Conservation (phyloP, 1,140 invertebrate species). For the Leptonema lineaticorne region DNA sequence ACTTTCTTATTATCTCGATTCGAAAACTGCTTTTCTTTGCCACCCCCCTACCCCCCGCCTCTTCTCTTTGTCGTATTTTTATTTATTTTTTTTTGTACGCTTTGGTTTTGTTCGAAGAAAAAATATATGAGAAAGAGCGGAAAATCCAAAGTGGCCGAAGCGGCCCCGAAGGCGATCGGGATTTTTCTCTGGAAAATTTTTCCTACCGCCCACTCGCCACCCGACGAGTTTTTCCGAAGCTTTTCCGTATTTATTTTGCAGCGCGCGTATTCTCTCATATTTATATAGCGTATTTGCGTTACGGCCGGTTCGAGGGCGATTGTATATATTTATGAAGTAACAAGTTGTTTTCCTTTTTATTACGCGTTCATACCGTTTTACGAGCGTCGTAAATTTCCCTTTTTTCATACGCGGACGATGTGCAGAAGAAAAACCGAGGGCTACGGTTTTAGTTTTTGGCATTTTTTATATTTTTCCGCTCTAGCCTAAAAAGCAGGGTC, state of each 20-base stretch:
- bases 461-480: too few species aligned
- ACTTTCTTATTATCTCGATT: constrained; percentile 7
- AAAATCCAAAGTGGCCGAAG: not conserved
- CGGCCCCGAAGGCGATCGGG: not conserved
- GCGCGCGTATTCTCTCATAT: not conserved
- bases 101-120: not conserved
- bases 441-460: too few species aligned
- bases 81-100: not conserved
- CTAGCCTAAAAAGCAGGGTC: too few species aligned
- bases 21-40: constrained; percentile 1
- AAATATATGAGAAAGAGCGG: not conserved
- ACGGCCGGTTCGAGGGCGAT: constrained; percentile 7
- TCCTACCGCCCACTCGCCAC: too few species aligned
- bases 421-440: too few species aligned
- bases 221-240: too few species aligned
- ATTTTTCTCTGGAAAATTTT: not conserved
- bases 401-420: constrained; percentile 1
- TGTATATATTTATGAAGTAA: constrained; percentile 22
- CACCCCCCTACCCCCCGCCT: not conserved
- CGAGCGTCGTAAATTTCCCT: constrained; percentile 21
- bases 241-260: constrained; percentile 7
- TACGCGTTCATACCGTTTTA: constrained; percentile 21
- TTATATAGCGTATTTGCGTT: constrained; percentile 17
- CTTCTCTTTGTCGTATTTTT: not conserved
- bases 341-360: constrained; percentile 28